Percentiles rank a stretch among this genome's conserved stretches.
Conservation (phyloP, 1,140 invertebrate genomes). For the Platorchestia sp. region DNA sequence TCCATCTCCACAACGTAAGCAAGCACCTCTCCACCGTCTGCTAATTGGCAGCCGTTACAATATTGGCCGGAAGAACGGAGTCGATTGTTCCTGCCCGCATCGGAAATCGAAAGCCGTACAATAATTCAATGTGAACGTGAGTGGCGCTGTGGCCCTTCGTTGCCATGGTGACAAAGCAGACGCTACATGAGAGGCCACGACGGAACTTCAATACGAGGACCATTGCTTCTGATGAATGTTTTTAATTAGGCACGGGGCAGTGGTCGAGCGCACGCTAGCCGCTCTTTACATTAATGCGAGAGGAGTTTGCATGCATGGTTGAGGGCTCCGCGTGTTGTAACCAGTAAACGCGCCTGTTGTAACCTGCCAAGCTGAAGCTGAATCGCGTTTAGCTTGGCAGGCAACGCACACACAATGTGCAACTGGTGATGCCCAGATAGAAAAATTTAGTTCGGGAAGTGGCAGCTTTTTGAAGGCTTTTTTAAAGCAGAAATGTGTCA, state of each 20-base stretch:
- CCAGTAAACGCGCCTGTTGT: neutral
- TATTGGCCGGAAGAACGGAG: slow-evolving; percentile 13
- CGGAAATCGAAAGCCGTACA: slow-evolving; percentile 35
- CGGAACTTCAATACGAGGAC: neutral
- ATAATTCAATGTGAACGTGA: slow-evolving; percentile 42
- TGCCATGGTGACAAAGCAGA: neutral
- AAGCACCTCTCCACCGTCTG: no score
- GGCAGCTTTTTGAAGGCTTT: no score
- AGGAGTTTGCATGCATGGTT: neutral
- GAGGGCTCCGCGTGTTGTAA: neutral
- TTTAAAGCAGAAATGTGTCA: no score
- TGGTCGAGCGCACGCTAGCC: neutral
- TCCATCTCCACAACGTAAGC: no score
- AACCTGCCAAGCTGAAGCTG: no score
- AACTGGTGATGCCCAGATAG: no score
- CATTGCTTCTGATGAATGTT: neutral
- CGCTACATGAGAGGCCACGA: neutral
- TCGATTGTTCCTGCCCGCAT: neutral
- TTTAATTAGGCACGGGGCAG: neutral
- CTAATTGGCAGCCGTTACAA: neutral
- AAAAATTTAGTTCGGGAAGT: no score
- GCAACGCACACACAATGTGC: no score
- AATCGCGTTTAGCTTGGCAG: no score
- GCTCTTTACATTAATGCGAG: neutral
- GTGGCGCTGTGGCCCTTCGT: neutral